These are phyloP conservation scores for Phortica okadai DNA, from an alignment of 2,888 invertebrate species.

Conservation along the genomic window DNA sequence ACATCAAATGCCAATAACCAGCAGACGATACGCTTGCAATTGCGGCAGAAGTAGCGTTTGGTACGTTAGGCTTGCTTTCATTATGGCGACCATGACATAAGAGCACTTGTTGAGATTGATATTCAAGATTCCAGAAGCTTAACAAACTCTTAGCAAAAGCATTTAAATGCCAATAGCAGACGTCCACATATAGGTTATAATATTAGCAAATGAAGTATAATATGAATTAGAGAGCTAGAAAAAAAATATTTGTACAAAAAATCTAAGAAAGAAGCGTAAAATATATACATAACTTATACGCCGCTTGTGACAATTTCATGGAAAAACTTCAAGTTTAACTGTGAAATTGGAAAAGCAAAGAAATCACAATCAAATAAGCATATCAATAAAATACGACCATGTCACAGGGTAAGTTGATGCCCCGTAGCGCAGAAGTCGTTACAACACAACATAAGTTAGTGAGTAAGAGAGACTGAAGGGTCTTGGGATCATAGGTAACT, in stretches of 20 bases:
- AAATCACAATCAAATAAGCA: neutral
- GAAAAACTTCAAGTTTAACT: neutral
- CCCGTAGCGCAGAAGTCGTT: neutral
- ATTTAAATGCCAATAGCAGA: slow-evolving; percentile 13
- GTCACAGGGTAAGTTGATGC: neutral
- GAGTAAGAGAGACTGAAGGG: neutral
- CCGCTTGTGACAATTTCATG: neutral
- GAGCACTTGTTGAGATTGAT: neutral
- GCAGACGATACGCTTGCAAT: neutral
- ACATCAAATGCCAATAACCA: slow-evolving; percentile 9
- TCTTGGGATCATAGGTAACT: neutral
- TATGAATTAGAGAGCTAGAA: neutral
- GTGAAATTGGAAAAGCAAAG: neutral
- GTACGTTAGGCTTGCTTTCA: too few species aligned
- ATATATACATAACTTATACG: neutral
- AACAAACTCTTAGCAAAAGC: neutral
- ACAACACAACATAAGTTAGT: neutral
- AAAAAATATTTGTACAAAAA: neutral
- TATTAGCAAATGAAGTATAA: too few species aligned
- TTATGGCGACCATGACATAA: neutral
- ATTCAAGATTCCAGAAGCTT: neutral
- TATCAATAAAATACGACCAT: neutral
- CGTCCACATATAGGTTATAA: neutral
- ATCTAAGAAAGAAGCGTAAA: neutral
- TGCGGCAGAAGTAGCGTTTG: neutral